Evolutionary conservation across 1,140 invertebrate species (phyloP).

Genomic region (Heliconius hermathena): DNA sequence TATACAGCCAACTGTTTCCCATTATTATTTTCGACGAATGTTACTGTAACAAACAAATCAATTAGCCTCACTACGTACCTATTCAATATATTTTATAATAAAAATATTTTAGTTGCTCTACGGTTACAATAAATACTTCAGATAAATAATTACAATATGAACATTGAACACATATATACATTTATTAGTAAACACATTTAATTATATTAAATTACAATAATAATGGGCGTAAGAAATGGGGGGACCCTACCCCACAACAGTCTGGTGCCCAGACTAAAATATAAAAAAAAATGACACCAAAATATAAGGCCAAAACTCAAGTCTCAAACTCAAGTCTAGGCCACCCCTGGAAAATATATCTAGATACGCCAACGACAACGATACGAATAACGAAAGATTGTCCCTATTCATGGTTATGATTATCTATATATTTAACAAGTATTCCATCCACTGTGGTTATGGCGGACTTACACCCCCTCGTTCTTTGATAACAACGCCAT

Average conservation of each 20-base stretch:
- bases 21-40: constrained; percentile 48
- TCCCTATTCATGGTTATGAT: constrained; percentile 29
- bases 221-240: neutral
- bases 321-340: too few species aligned
- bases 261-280: too few species aligned
- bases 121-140: neutral
- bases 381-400: neutral
- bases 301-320: too few species aligned
- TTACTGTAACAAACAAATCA: constrained; percentile 44
- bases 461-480: constrained; percentile 33
- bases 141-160: neutral
- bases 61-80: neutral
- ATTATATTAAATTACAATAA: neutral
- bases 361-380: neutral
- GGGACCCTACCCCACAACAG: too few species aligned
- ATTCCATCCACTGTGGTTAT: constrained; percentile 32
- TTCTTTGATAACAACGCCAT: constrained; percentile 35
- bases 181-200: constrained; percentile 2
- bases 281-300: too few species aligned
- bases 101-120: neutral
- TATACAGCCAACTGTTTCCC: constrained; percentile 51
- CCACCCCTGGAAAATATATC: too few species aligned
- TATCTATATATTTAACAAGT: constrained; percentile 31
- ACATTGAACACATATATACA: neutral
- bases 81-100: neutral